Percentiles rank a stretch among this genome's conserved stretches.
These are phyloP conservation scores for Cosmia pyralina DNA, from an alignment of 2,888 invertebrate genomes.

Conservation along the genomic window DNA sequence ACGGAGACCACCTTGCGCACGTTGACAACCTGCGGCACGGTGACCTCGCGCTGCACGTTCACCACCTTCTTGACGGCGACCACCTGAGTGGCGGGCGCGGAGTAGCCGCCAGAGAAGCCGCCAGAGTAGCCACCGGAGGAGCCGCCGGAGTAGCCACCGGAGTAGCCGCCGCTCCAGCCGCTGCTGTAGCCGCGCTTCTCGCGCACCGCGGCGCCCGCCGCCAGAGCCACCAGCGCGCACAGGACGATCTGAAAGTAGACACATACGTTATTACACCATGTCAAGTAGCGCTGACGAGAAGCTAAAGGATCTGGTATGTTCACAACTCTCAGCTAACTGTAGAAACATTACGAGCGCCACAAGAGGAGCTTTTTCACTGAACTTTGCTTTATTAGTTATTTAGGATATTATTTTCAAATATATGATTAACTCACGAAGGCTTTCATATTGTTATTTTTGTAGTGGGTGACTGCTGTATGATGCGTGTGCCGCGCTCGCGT, in stretches of 20 bases:
- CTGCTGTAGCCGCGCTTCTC: slow-evolving; percentile 59
- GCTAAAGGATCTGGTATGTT: background rate
- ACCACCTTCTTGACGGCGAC: slow-evolving; percentile 72
- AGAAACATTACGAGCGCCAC: background rate
- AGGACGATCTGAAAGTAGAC: slow-evolving; percentile 47
- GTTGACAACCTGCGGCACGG: slow-evolving; percentile 71
- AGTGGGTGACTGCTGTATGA: slow-evolving; percentile 24
- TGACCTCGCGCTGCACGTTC: slow-evolving; percentile 72
- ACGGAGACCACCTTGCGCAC: slow-evolving; percentile 77
- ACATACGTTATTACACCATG: background rate
- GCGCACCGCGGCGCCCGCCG: slow-evolving; percentile 50
- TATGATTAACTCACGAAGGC: slow-evolving; percentile 55
- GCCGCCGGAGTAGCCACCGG: slow-evolving; percentile 27
- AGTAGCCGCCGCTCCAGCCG: slow-evolving; percentile 34
- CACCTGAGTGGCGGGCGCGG: slow-evolving; percentile 67
- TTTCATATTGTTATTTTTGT: slow-evolving; percentile 60
- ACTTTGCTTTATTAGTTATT: background rate
- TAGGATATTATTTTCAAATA: background rate
- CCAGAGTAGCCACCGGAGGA: background rate
- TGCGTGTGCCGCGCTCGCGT: no score
- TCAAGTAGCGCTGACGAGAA: background rate
- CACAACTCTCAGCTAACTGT: background rate
- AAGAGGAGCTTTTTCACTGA: background rate
- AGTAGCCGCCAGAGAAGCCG: slow-evolving; percentile 6
- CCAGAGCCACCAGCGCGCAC: slow-evolving; percentile 50